A percentile compares a stretch with the other conserved stretches of the same genome.
phyloP scores from a whole-genome alignment of 2,113 vertebrate species.

The Upupa epops region DNA sequence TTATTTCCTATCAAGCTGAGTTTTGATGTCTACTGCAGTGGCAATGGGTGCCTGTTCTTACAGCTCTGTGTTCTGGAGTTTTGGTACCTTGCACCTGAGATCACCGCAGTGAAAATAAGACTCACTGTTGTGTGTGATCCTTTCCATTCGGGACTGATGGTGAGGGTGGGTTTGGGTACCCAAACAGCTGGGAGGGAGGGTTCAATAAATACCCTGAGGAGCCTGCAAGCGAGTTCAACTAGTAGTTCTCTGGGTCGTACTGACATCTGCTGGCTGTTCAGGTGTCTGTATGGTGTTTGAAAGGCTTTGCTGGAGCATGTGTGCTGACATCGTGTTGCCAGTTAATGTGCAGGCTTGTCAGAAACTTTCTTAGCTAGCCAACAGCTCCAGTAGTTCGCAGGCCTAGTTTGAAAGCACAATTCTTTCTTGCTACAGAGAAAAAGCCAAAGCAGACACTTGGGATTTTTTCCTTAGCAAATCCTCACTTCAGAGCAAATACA shows the following conservation, averaged over 20 bases:
- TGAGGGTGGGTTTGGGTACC: background rate
- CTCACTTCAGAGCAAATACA: background rate
- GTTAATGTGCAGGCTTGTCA: background rate
- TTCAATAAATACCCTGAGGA: background rate
- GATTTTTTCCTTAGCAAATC: background rate
- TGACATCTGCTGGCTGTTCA: constrained; percentile 73
- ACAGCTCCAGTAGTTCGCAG: background rate
- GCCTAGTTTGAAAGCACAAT: background rate
- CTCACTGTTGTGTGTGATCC: background rate
- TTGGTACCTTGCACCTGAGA: background rate
- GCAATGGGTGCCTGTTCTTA: background rate
- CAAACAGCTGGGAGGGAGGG: fast-evolving
- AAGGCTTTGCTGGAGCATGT: background rate
- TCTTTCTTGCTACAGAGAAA: background rate
- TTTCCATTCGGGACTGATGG: background rate
- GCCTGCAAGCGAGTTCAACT: background rate
- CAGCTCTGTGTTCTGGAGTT: background rate
- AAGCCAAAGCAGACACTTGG: background rate
- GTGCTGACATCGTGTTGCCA: background rate
- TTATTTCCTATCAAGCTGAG: background rate
- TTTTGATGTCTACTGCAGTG: background rate
- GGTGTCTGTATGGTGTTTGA: background rate
- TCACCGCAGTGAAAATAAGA: background rate
- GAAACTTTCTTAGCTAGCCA: background rate
- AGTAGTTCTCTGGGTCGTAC: constrained; percentile 20